Conservation (phyloP, 2,113 vertebrate genomes). For the Psammodynastes pulverulentus region DNA sequence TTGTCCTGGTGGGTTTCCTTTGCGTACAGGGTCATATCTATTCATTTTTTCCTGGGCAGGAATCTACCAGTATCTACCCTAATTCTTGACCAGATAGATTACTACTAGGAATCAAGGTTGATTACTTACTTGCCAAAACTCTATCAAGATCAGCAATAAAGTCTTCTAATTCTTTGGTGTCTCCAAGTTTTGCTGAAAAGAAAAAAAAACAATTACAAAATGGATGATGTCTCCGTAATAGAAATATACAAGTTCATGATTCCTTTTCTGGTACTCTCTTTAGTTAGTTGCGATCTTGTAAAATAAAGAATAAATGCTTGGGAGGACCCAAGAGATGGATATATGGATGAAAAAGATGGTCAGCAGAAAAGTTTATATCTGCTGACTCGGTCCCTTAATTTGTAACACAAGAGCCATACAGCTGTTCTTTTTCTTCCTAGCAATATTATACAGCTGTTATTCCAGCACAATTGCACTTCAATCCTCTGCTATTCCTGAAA, state of each 20-base stretch:
- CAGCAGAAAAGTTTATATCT: not conserved
- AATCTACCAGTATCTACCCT: not conserved
- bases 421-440: no score
- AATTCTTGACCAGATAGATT: not conserved
- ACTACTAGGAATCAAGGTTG: not conserved
- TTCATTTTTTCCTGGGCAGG: not conserved
- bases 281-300: not conserved
- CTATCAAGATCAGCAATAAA: constrained; percentile 96
- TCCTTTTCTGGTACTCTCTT: not conserved
- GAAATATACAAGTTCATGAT: not conserved
- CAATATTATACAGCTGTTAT: no score
- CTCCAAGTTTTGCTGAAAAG: constrained; percentile 90
- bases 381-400: not conserved
- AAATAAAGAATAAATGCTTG: not conserved
- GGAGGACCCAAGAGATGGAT: not conserved
- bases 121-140: constrained; percentile 89
- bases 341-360: not conserved
- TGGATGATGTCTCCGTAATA: not conserved
- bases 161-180: constrained; percentile 97
- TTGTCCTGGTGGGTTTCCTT: not conserved
- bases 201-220: not conserved
- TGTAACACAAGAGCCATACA: no score
- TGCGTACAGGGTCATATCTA: not conserved
- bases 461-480: not conserved
- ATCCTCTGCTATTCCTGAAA: not conserved